A percentile compares a stretch with the other conserved stretches of the same genome.
Evolutionary conservation across 2,113 vertebrate genomes (phyloP).

Genomic region (Drymodes brunneopygia): DNA sequence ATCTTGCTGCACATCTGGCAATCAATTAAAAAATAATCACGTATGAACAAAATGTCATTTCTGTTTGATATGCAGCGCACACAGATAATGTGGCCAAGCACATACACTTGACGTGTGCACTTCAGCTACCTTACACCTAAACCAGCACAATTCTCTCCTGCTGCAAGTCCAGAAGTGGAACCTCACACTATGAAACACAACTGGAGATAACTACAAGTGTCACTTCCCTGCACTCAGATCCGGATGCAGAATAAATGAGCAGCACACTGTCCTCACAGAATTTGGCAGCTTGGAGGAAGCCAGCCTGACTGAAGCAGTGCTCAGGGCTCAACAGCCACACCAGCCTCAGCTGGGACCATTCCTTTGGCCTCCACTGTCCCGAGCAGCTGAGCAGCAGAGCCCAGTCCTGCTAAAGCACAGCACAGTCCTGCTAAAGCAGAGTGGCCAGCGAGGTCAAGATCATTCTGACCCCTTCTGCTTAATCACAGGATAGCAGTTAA

Average conservation of each 20-base stretch:
- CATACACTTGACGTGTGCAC: rapidly evolving
- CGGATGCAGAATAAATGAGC: background rate
- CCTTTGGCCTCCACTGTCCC: too few species aligned
- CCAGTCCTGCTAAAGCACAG: background rate
- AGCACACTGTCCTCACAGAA: background rate
- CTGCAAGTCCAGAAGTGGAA: background rate
- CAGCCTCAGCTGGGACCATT: rapidly evolving
- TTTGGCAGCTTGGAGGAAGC: background rate
- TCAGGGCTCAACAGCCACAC: rapidly evolving
- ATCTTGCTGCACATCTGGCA: background rate
- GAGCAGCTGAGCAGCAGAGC: background rate
- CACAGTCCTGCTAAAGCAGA: background rate
- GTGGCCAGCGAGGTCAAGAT: rapidly evolving
- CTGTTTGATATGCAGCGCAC: background rate
- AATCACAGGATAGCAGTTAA: background rate
- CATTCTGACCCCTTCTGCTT: background rate
- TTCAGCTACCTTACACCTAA: background rate
- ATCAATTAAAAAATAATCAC: background rate
- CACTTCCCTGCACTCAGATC: background rate
- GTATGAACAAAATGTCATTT: background rate
- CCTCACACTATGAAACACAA: rapidly evolving
- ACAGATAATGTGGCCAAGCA: rapidly evolving
- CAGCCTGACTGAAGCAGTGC: too few species aligned
- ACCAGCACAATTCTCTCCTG: background rate
- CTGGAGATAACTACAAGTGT: background rate